Evolutionary conservation across 2,113 vertebrate genomes (phyloP).

Genomic region (Corvus cornix): DNA sequence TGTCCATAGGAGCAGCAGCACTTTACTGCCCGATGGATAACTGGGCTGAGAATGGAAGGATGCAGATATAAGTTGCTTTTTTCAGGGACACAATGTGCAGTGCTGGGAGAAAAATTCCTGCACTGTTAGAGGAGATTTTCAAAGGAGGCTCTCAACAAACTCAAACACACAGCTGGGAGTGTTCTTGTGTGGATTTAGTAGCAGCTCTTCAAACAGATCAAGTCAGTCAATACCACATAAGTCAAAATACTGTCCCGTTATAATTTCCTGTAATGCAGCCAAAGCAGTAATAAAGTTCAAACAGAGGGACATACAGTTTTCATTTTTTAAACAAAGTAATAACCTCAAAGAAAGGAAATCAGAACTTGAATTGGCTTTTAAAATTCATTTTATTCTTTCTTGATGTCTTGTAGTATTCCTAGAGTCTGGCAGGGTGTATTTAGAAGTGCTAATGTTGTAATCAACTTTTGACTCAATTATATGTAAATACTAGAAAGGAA

Average conservation of each 20-base stretch:
- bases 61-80: neutral
- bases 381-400: neutral
- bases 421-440: neutral
- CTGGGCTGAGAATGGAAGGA: neutral
- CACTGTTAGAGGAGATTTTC: neutral
- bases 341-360: neutral
- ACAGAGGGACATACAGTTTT: neutral
- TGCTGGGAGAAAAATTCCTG: neutral
- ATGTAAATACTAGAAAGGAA: neutral
- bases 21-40: neutral
- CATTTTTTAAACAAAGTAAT: conserved; percentile 33
- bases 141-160: neutral
- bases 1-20: neutral
- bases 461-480: neutral
- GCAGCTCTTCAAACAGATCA: neutral
- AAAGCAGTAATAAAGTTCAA: neutral
- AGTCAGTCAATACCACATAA: neutral
- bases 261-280: neutral
- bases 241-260: neutral
- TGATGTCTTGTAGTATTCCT: neutral
- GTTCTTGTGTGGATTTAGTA: neutral
- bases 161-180: neutral
- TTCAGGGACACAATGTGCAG: neutral
- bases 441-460: neutral
- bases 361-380: neutral